Evolutionary conservation across 92 coral and sea anemone genomes (phyloP).

Genomic region (Epizoanthus stellaris): DNA sequence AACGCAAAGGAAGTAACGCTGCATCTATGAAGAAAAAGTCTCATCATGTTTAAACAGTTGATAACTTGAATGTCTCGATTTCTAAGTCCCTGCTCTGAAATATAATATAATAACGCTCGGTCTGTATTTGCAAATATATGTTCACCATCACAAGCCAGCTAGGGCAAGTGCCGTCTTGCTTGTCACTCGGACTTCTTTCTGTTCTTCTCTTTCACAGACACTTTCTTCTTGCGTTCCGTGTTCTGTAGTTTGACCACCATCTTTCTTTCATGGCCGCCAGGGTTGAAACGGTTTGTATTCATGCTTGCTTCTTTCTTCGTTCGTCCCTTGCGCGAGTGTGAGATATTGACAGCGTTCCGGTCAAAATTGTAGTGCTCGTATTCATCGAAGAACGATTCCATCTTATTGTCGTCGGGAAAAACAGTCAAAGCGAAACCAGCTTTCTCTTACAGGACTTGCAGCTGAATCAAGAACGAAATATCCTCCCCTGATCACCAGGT

Average conservation of each 20-base stretch:
- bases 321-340: slow-evolving; percentile 81
- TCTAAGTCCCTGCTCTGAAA: too few species aligned
- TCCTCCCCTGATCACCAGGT: not conserved
- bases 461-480: not conserved
- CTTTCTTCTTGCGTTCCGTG: slow-evolving; percentile 74
- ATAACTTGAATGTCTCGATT: too few species aligned
- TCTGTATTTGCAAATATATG: too few species aligned
- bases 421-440: not conserved
- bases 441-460: not conserved
- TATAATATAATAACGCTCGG: too few species aligned
- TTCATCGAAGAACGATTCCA: slow-evolving; percentile 86
- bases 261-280: slow-evolving; percentile 95
- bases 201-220: slow-evolving; percentile 6
- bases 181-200: slow-evolving; percentile 33
- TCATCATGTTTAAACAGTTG: too few species aligned
- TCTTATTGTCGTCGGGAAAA: not conserved
- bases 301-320: slow-evolving; percentile 81
- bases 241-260: slow-evolving; percentile 76
- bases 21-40: too few species aligned
- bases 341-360: slow-evolving; percentile 50
- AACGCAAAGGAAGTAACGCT: too few species aligned
- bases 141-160: not conserved
- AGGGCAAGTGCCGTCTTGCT: not conserved
- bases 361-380: slow-evolving; percentile 92
- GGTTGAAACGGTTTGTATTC: slow-evolving; percentile 92